Base-by-base conservation (phyloP, 2,797 vertebrate genomes). In the Sebastes itinus region DNA sequence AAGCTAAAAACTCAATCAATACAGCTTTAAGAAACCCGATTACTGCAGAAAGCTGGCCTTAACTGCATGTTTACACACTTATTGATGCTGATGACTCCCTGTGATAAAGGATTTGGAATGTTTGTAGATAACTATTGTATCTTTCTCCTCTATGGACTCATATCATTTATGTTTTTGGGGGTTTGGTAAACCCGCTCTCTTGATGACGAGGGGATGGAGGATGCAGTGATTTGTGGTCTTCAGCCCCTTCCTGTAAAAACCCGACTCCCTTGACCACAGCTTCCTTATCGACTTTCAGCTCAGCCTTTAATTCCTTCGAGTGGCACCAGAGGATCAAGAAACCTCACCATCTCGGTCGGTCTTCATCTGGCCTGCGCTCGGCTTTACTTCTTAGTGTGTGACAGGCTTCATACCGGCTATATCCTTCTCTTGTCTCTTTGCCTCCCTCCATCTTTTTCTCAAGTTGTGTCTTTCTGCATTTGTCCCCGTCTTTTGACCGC, bases 261-360 rank as follows among this genome's bases (percentile, higher is more conserved):
- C 66, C 1, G 23, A 52, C 68, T 86, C 69, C 25, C 67, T 68
- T 72, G 81, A 86, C 81, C 81, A 60, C 54, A 73, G 83, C 73
- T 88, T 84, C 64, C 80, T 80, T 82, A 90, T 88, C 33, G 75
- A 88, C 88, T 85, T 88, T 78, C 56, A 70, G 79, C 76, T 92
- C 76, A 90, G 84, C 77, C 72, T 84, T 85, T 89, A 87, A 86
- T 83, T 77, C 82, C 87, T 67, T 77, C 20, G 68, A 82, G 84
- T 72, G 85, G 81, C 85, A 85, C 86, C 77, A 65, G 84, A 87
- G 87, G 83, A 83, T 88, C 87, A 86, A 72, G 54, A 87, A 84
- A 75, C 88, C 56, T 74, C 77, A 60, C 80, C 81, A 73, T 64
- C 82, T 80, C 75, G 67, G 70, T 78, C 70, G 46, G 80, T 82